Evolutionary conservation across 2,113 vertebrate species (phyloP).

Genomic region (Cinclus mexicanus): DNA sequence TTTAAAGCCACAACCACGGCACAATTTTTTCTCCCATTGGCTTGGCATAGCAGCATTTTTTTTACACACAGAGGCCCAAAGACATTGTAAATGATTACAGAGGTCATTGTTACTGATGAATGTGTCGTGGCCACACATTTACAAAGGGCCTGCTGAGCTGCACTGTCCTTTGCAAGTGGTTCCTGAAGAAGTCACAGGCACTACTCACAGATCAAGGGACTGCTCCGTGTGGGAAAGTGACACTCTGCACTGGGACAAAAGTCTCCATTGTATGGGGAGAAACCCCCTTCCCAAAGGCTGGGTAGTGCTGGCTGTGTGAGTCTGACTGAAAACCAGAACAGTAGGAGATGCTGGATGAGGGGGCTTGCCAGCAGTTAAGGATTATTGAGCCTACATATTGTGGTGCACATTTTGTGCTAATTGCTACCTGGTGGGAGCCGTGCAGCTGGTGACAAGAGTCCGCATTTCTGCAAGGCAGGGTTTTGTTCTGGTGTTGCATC

Average conservation of each 20-base stretch:
- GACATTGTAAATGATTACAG: slow-evolving; percentile 34
- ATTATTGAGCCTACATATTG: background rate
- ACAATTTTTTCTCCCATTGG: slow-evolving; percentile 39
- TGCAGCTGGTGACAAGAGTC: fast-evolving
- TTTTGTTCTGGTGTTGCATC: background rate
- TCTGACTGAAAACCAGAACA: background rate
- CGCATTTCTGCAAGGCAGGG: background rate
- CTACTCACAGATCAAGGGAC: background rate
- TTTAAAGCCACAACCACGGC: background rate
- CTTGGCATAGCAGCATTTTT: background rate
- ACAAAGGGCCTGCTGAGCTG: slow-evolving; percentile 13
- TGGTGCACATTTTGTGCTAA: background rate
- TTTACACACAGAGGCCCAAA: background rate
- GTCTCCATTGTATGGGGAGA: background rate
- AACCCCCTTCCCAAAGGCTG: background rate
- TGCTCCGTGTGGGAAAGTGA: background rate
- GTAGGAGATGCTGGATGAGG: background rate
- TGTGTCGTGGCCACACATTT: background rate
- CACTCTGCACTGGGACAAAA: background rate
- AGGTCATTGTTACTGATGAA: slow-evolving; percentile 28
- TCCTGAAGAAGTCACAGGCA: background rate
- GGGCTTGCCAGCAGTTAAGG: background rate
- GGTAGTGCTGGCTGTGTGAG: background rate
- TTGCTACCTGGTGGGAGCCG: background rate
- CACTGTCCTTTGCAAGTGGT: slow-evolving; percentile 6